phyloP scores from a whole-genome alignment of 2,888 invertebrate species.

The Lithophane semibrunnea region DNA sequence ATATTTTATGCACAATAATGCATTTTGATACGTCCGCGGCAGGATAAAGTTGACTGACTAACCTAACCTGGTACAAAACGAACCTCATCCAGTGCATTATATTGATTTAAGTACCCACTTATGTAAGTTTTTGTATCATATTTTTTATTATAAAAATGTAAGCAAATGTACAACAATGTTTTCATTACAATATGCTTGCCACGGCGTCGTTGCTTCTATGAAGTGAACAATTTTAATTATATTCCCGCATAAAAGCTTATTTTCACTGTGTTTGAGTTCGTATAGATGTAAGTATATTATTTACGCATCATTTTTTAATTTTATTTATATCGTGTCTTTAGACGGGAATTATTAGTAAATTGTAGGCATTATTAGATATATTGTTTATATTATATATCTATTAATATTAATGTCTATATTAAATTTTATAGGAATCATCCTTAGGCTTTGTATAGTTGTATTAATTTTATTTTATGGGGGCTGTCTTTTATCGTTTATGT shows the following conservation, averaged over 20 bases:
- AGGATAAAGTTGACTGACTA: constrained; percentile 79
- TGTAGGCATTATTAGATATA: constrained; percentile 80
- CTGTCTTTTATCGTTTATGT: constrained; percentile 71
- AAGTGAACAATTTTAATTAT: constrained; percentile 74
- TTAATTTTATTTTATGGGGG: constrained; percentile 68
- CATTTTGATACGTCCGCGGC: constrained; percentile 82
- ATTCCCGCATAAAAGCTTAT: constrained; percentile 58
- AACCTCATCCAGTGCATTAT: constrained; percentile 88
- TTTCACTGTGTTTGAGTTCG: constrained; percentile 59
- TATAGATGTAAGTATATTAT: constrained; percentile 67
- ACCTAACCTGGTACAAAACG: constrained; percentile 84
- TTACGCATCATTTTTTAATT: constrained; percentile 73
- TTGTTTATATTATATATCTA: constrained; percentile 78
- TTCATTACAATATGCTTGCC: constrained; percentile 79
- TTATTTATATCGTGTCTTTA: constrained; percentile 77
- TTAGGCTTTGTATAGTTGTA: constrained; percentile 79
- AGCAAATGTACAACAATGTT: constrained; percentile 80
- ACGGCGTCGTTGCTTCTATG: constrained; percentile 85
- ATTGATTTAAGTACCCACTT: constrained; percentile 81
- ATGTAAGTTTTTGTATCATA: constrained; percentile 86
- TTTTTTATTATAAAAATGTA: constrained; percentile 78
- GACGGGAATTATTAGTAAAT: constrained; percentile 79
- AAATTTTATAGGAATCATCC: constrained; percentile 74
- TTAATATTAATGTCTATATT: constrained; percentile 74
- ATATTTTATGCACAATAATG: constrained; percentile 85